These are phyloP conservation scores for Semotilus atromaculatus DNA, from an alignment of 2,797 vertebrate genomes.

Conservation along the genomic window DNA sequence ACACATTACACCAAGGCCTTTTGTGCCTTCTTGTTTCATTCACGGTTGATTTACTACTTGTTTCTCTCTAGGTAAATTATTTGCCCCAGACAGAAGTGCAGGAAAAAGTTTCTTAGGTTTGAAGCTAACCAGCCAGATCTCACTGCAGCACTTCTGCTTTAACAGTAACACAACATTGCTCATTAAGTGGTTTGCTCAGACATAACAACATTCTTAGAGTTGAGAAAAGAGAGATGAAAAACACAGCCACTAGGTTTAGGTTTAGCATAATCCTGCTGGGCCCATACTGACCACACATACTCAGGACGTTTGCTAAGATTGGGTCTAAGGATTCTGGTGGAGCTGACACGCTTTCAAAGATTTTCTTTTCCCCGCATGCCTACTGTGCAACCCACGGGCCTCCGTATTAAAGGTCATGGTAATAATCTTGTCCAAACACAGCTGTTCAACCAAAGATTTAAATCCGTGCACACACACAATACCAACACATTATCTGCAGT, in stretches of 20 bases:
- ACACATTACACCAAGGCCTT: constrained; percentile 23
- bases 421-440: constrained; percentile 76
- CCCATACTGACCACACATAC: not conserved
- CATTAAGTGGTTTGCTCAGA: constrained; percentile 25
- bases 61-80: constrained; percentile 21
- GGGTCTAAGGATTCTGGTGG: constrained; percentile 39
- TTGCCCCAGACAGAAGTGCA: not conserved
- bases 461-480: constrained; percentile 23
- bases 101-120: not conserved
- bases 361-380: constrained; percentile 49
- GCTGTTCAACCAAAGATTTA: constrained; percentile 65
- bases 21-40: constrained; percentile 16
- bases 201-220: not conserved
- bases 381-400: constrained; percentile 48
- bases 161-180: constrained; percentile 11
- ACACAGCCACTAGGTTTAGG: not conserved
- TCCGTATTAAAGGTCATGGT: constrained; percentile 70
- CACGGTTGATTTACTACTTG: constrained; percentile 34
- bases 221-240: not conserved
- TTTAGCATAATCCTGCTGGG: constrained; percentile 16
- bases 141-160: not conserved
- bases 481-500: constrained; percentile 31
- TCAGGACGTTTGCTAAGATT: constrained; percentile 54
- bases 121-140: not conserved
- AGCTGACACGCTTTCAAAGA: constrained; percentile 49